These are phyloP conservation scores for Percina caprodes DNA, from an alignment of 2,113 vertebrate species.

Conservation along the genomic window DNA sequence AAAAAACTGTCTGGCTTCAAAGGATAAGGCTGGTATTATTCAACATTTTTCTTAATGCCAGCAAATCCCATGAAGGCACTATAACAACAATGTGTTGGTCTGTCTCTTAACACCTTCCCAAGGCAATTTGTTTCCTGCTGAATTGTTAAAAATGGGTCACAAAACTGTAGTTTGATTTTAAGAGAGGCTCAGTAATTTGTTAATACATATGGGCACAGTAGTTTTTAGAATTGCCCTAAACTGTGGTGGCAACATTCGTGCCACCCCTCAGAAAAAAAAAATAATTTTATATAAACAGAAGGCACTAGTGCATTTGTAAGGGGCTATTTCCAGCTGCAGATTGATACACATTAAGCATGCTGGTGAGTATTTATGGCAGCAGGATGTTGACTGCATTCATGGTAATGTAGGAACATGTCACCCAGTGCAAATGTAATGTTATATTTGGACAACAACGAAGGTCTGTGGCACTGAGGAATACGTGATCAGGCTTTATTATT, in stretches of 20 bases:
- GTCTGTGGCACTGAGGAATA: background rate
- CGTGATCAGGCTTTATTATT: background rate
- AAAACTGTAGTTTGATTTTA: background rate
- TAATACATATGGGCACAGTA: background rate
- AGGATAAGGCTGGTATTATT: constrained; percentile 15
- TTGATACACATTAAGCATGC: background rate
- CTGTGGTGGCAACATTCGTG: background rate
- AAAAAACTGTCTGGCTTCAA: constrained; percentile 10
- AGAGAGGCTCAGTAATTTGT: background rate
- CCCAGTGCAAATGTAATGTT: background rate
- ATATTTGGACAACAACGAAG: background rate
- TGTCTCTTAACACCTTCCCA: background rate
- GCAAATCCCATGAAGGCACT: constrained; percentile 17
- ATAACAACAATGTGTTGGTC: background rate
- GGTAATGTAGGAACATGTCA: background rate
- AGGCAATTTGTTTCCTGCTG: background rate
- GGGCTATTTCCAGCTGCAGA: background rate
- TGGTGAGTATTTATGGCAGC: background rate
- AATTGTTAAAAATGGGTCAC: background rate
- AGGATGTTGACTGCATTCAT: background rate
- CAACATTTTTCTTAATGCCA: constrained; percentile 24
- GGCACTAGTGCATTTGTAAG: background rate
- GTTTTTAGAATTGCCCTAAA: background rate
- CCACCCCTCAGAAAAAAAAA: background rate
- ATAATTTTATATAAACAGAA: background rate